These are phyloP conservation scores for Rhinoraja longicauda DNA, from an alignment of 2,797 vertebrate genomes.

Conservation along the genomic window DNA sequence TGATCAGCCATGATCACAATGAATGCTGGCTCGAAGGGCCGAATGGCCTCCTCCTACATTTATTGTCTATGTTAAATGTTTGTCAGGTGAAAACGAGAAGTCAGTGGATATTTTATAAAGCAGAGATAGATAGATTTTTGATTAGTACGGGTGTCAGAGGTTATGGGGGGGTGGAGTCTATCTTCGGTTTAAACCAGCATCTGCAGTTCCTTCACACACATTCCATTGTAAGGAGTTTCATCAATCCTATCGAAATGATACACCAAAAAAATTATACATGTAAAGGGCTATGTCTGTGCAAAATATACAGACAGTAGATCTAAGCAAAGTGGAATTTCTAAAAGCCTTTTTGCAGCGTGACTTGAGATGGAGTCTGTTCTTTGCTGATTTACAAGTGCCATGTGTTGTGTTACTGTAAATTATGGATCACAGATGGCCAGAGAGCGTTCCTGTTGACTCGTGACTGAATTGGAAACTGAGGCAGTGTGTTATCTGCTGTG, in stretches of 20 bases:
- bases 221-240: background rate
- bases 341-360: conserved; percentile 66
- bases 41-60: too few relatives aligned
- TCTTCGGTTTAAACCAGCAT: too few relatives aligned
- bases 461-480: conserved; percentile 61
- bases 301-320: conserved; percentile 53
- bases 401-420: conserved; percentile 66
- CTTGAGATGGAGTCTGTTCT: conserved; percentile 65
- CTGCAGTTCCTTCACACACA: too few relatives aligned
- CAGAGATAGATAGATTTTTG: too few relatives aligned
- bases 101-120: too few relatives aligned
- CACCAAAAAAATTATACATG: background rate
- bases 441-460: conserved; percentile 61
- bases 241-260: background rate
- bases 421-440: conserved; percentile 68
- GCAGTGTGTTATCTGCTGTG: conserved; percentile 56
- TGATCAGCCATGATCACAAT: too few relatives aligned
- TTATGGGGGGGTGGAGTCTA: too few relatives aligned
- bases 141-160: too few relatives aligned
- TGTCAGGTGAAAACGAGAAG: too few relatives aligned
- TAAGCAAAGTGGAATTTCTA: conserved; percentile 69
- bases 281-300: background rate
- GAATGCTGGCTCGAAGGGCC: too few relatives aligned
- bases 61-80: too few relatives aligned
- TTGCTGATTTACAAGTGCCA: conserved; percentile 66